phyloP scores from a whole-genome alignment of 2,113 vertebrate species.

The Cariama cristata region DNA sequence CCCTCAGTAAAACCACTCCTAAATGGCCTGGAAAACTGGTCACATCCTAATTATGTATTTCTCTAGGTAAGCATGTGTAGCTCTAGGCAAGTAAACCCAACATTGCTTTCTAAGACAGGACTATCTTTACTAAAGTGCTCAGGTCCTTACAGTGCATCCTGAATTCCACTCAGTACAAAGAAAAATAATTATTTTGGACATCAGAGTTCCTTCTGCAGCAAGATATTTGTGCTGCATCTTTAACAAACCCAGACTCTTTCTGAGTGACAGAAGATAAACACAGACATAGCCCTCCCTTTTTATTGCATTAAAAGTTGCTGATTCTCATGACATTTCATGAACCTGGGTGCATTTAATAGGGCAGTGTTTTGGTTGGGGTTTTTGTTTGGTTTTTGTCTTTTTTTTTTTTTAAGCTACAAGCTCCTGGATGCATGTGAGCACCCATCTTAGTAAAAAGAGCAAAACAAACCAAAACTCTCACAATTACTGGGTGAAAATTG shows the following conservation, averaged over 20 bases:
- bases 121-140: neutral
- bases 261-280: neutral
- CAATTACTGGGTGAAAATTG: neutral
- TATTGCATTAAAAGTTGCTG: neutral
- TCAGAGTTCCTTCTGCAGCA: neutral
- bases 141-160: neutral
- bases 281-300: neutral
- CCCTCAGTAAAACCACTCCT: neutral
- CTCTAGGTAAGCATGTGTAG: neutral
- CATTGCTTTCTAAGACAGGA: neutral
- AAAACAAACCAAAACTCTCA: neutral
- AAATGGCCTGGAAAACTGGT: neutral
- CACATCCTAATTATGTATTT: neutral
- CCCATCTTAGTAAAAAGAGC: neutral
- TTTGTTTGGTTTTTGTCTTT: neutral
- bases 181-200: neutral
- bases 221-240: neutral
- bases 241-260: neutral
- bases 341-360: neutral
- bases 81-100: neutral
- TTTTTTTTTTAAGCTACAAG: neutral
- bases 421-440: neutral
- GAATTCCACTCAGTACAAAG: neutral
- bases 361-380: neutral
- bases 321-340: neutral